Evolutionary conservation across 2,797 vertebrate genomes (phyloP).

Genomic region (Eidolon dupreanum): DNA sequence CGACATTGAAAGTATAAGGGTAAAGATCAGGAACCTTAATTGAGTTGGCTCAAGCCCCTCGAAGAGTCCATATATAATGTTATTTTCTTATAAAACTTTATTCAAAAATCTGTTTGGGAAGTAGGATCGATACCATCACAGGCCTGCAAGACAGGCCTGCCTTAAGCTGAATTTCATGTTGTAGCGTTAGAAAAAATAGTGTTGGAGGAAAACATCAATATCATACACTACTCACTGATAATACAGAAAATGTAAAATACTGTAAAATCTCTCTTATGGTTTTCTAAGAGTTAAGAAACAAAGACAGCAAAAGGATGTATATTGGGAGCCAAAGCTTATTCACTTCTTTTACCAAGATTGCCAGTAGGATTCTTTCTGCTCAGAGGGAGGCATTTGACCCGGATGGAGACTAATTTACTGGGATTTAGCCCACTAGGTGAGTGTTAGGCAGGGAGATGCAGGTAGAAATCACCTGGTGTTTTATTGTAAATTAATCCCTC

Average conservation of each 20-base stretch:
- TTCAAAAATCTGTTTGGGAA: neutral
- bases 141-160: neutral
- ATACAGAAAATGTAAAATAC: neutral
- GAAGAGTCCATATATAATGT: neutral
- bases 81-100: neutral
- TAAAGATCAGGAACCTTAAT: neutral
- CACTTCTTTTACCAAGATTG: neutral
- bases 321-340: neutral
- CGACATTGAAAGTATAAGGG: neutral
- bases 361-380: neutral
- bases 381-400: neutral
- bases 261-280: neutral
- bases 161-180: neutral
- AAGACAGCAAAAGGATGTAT: neutral
- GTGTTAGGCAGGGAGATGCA: neutral
- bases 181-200: neutral
- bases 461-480: neutral
- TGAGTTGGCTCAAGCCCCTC: neutral
- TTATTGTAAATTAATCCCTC: neutral
- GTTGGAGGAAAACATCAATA: neutral
- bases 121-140: neutral
- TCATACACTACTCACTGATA: neutral
- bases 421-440: no score
- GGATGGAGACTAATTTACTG: neutral
- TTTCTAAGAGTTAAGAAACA: constrained; percentile 13